Evolutionary conservation across 2,113 vertebrate genomes (phyloP), one percentile per base, ranked within the genome.

Genomic region (Callocephalon fimbriatum): DNA sequence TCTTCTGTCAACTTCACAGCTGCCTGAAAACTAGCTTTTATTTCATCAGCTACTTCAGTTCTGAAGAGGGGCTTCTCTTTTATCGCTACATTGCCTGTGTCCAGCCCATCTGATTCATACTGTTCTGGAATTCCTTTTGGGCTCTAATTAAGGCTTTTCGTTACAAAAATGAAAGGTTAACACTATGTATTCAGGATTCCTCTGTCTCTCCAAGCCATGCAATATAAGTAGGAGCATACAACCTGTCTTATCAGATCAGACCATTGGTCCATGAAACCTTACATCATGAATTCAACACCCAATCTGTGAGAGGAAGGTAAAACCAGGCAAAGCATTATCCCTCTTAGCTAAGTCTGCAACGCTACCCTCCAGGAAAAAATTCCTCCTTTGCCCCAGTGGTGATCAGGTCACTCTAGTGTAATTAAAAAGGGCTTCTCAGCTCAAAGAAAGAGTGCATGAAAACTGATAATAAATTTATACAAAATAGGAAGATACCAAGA

Each of bases 371-470:
- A 74, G 68, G 87, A 93, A 90, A 79, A 86, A 80, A 86, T 77
- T 87, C 84, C 61, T 90, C 86, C 76, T 56, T 93, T 95, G 70
- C 45, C 38, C 47, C 75, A 78, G 85, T 3, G 15, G 86, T 77
- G 93, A 95, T 95, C 88, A 92, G 76, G 91, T 94, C 83, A 73
- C 74, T 76, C 32, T 31, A 88, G 58, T 87, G 68, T 93, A 95
- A 93, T 93, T 95, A 83, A 94, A 94, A 93, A 86, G 56, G 48
- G 56, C 44, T 90, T 91, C 75, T 97, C 56, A 16, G 70, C 37
- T 85, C 87, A 95, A 93, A 85, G 73, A 95, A 98, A 84, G 77
- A 98, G 97, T 92, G 82, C 87, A 95, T 90, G 88, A 96, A 97
- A 97, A 94, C 80, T 93, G 85, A 76, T 66, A 97, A 84, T 42